phyloP scores from a whole-genome alignment of 2,888 invertebrate genomes.

The Aporophyla lueneburgensis region DNA sequence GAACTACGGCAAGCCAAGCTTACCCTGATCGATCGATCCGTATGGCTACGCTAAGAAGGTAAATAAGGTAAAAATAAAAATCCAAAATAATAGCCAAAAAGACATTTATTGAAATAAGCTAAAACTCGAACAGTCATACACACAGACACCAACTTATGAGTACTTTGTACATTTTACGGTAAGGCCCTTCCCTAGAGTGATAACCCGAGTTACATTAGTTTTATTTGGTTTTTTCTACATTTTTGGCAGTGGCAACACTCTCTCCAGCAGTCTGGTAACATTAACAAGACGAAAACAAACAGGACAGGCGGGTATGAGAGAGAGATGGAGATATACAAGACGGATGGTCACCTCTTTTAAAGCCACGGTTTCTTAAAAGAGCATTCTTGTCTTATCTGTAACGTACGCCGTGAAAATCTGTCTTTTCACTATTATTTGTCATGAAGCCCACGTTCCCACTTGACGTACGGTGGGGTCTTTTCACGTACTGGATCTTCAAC shows the following conservation, averaged over 20 bases:
- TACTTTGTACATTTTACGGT: slow-evolving; percentile 59
- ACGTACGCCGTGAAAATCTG: too few species aligned
- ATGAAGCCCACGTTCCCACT: too few species aligned
- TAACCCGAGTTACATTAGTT: neutral
- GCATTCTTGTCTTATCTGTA: too few species aligned
- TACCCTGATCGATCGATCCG: too few species aligned
- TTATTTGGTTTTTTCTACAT: neutral
- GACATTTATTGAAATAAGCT: slow-evolving; percentile 57
- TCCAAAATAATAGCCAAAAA: slow-evolving; percentile 31
- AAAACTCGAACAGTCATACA: slow-evolving; percentile 51
- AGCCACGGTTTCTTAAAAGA: too few species aligned
- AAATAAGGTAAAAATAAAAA: slow-evolving; percentile 24
- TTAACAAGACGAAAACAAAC: neutral
- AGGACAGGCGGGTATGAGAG: neutral
- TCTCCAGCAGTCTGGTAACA: slow-evolving; percentile 3
- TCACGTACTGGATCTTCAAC: too few species aligned
- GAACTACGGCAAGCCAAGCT: too few species aligned
- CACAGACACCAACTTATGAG: slow-evolving; percentile 57
- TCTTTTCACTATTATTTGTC: too few species aligned
- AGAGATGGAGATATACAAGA: neutral
- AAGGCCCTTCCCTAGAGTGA: slow-evolving; percentile 31
- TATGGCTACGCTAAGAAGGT: neutral
- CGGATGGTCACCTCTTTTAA: slow-evolving; percentile 2
- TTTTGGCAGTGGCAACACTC: slow-evolving; percentile 27
- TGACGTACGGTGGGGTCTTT: too few species aligned